Evolutionary conservation across 64 coral and sea anemone species (phyloP).

Genomic region (Montipora efflorescens): DNA sequence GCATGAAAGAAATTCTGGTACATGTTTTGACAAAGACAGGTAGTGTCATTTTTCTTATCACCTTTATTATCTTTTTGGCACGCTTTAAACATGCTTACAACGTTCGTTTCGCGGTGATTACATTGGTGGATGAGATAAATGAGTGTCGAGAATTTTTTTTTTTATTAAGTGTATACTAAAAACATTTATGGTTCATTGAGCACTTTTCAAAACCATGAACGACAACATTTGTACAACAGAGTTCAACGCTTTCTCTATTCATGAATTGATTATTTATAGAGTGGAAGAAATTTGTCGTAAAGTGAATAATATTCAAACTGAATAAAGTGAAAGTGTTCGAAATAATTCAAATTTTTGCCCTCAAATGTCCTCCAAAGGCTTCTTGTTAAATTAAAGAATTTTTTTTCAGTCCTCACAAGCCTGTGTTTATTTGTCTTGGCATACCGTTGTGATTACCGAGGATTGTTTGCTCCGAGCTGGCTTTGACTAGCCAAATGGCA

Average conservation of each 20-base stretch:
- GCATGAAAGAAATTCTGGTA: constrained; percentile 40
- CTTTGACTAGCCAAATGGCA: constrained; percentile 26
- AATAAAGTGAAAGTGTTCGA: background rate
- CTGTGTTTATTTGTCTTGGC: background rate
- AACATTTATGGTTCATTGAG: background rate
- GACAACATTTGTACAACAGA: too few species aligned
- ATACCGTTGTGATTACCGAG: background rate
- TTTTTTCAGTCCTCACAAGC: background rate
- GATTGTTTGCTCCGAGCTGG: constrained; percentile 17
- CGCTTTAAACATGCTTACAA: constrained; percentile 6
- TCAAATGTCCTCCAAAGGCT: background rate
- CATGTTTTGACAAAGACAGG: constrained; percentile 20
- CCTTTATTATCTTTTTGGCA: constrained; percentile 25
- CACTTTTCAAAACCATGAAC: background rate
- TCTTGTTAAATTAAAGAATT: background rate
- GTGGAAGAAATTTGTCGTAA: background rate
- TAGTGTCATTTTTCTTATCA: background rate
- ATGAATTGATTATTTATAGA: background rate
- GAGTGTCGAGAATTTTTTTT: background rate
- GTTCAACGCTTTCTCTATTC: background rate
- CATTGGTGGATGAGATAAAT: background rate
- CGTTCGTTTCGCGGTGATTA: background rate
- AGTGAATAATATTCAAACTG: background rate
- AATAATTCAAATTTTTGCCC: background rate
- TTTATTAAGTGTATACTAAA: background rate